Conservation (phyloP, 2,113 vertebrate species). For the Caranx melampygus region DNA sequence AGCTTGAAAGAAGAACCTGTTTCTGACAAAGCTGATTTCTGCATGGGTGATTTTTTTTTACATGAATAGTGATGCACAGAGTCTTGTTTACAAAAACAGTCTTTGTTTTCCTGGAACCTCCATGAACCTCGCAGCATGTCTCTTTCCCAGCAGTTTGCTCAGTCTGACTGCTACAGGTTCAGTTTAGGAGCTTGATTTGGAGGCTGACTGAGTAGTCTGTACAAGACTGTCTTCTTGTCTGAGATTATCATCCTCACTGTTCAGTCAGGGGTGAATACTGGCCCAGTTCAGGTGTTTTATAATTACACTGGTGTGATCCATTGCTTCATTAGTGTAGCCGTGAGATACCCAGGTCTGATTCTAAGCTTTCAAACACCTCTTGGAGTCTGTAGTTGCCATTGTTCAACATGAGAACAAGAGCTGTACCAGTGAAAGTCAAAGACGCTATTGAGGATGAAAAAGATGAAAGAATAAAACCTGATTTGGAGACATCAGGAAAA, state of each 20-base stretch:
- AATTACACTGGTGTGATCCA: too few species aligned
- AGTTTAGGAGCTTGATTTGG: neutral
- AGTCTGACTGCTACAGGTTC: neutral
- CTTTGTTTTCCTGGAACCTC: neutral
- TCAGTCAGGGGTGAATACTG: constrained; percentile 11
- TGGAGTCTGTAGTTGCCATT: too few species aligned
- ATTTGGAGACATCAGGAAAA: too few species aligned
- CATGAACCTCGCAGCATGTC: neutral
- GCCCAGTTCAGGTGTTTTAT: neutral
- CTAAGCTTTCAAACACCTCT: too few species aligned
- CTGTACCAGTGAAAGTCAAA: too few species aligned
- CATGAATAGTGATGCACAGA: constrained; percentile 12
- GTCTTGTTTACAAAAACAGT: constrained; percentile 27
- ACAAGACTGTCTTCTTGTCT: neutral
- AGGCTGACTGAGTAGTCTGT: neutral
- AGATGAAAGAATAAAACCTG: too few species aligned
- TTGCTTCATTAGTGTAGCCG: too few species aligned
- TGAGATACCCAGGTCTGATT: too few species aligned
- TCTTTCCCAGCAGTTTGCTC: neutral
- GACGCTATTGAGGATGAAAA: too few species aligned
- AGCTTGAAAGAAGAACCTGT: constrained; percentile 8
- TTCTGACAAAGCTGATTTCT: constrained; percentile 28
- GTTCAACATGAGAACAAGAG: too few species aligned
- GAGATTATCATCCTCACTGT: constrained; percentile 1
- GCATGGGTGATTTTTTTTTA: constrained; percentile 11